These are phyloP conservation scores for Copsychus sechellarum DNA, from an alignment of 2,113 vertebrate genomes.

Conservation along the genomic window DNA sequence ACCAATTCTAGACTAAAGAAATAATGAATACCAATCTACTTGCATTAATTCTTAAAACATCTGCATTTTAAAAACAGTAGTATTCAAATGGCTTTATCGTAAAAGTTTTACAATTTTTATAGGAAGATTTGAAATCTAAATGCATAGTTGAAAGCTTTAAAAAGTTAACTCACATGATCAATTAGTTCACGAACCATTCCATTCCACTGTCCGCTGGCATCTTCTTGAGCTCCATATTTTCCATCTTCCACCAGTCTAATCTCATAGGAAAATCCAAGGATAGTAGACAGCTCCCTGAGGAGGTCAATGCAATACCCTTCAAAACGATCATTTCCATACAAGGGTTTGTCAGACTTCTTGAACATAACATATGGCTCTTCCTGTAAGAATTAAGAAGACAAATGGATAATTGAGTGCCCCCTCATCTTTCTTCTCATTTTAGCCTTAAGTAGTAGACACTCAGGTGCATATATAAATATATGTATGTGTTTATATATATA, in stretches of 20 bases:
- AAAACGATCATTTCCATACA: constrained; percentile 96
- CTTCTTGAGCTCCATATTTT: constrained; percentile 94
- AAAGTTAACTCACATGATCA: constrained; percentile 89
- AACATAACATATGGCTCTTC: constrained; percentile 98
- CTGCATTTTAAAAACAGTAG: not conserved
- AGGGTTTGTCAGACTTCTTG: constrained; percentile 97
- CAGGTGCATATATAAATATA: too few species aligned
- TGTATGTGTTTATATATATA: too few species aligned
- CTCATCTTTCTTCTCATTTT: not conserved
- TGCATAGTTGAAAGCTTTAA: not conserved
- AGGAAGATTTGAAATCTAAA: not conserved
- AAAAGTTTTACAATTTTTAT: not conserved
- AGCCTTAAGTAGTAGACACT: not conserved
- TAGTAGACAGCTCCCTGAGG: constrained; percentile 89
- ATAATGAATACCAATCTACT: not conserved
- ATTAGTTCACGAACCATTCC: constrained; percentile 97
- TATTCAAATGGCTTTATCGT: not conserved
- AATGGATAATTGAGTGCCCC: not conserved
- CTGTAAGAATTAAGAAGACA: constrained; percentile 71
- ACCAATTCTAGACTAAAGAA: not conserved
- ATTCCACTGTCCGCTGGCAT: constrained; percentile 94
- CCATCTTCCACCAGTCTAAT: constrained; percentile 93
- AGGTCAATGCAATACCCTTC: constrained; percentile 98
- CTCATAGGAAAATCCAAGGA: constrained; percentile 95
- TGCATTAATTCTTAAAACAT: not conserved